Base-by-base conservation (phyloP, 1,140 invertebrate genomes). In the Colletes latitarsis region DNA sequence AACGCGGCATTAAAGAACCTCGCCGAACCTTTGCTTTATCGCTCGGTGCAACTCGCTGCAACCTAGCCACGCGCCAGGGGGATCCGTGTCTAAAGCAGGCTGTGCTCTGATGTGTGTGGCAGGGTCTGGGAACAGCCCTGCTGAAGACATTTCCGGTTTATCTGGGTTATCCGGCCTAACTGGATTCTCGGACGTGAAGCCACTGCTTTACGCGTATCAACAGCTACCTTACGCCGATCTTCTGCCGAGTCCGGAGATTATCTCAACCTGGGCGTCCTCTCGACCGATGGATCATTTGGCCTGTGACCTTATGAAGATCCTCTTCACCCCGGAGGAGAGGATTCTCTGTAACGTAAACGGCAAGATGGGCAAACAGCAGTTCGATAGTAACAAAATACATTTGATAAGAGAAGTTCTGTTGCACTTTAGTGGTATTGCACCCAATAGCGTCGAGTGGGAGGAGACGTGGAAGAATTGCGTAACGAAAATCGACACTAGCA, bases 401-500 rank as follows among this genome's bases (percentile, higher is more conserved):
- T 85, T 94, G 53, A 94, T 94, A 62, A 84, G 93, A 64, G 93
- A 94, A 81, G 93, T 94, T 43, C 84, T 94, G 19, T 79, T 93
- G 55, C 92, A 93, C 77, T 94, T 93, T 80, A 93, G 92, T 82
- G 91, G 91, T 46, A 91, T 93, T 15, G 77, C 90, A 71, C 89
- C 91, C 8, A 91, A 91, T 46, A 92, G 91, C 76, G 83, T 91
- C 6, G 93, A 93, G 49, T 94, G 93, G 92, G 93, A 94, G 73
- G 93, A 94, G 73, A 91, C 91, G 46, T 94, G 94, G 93, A 94
- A 94, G 80, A 93, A 93, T 86, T 94, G 94, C 80, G 93, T 94
- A 19, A 94, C 93, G 0, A 94, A 94, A 89, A 94, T 94, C 75
- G 94, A 94, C 84, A 94, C 93, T n/a, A 93, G 93, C 66, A 94